Conservation (phyloP, 2,888 invertebrate genomes). For the Lucinisca nassula region DNA sequence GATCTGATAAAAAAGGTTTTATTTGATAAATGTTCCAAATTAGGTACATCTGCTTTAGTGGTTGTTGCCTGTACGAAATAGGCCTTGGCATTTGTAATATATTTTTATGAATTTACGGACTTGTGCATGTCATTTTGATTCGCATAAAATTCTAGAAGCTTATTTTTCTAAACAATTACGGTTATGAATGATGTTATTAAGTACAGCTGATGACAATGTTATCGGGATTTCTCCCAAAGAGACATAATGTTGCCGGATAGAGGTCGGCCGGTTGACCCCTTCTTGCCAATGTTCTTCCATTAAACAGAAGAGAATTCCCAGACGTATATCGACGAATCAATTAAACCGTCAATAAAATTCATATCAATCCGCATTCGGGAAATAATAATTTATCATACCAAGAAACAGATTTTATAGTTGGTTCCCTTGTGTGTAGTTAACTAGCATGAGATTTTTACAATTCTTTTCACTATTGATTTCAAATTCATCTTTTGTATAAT, state of each 20-base stretch:
- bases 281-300: background rate
- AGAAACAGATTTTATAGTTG: slow-evolving; percentile 27
- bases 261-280: background rate
- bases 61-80: too few species aligned
- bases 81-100: too few species aligned
- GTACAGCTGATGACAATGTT: slow-evolving; percentile 5
- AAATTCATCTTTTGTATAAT: slow-evolving; percentile 13
- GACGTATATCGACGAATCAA: slow-evolving; percentile 16
- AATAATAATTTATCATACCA: slow-evolving; percentile 23
- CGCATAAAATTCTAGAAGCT: background rate
- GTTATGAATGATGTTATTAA: slow-evolving; percentile 8
- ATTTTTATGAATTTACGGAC: background rate
- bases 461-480: slow-evolving; percentile 6
- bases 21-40: background rate
- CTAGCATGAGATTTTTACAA: slow-evolving; percentile 9
- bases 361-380: slow-evolving; percentile 20
- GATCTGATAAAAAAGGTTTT: too few species aligned
- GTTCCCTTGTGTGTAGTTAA: slow-evolving; percentile 17
- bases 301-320: slow-evolving; percentile 12
- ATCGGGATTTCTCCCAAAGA: background rate
- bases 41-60: too few species aligned
- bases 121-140: background rate
- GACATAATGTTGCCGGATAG: slow-evolving; percentile 17
- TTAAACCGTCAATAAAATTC: slow-evolving; percentile 20
- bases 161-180: background rate